These are phyloP conservation scores for Ostrea edulis DNA, from an alignment of 1,140 invertebrate species.

Conservation along the genomic window DNA sequence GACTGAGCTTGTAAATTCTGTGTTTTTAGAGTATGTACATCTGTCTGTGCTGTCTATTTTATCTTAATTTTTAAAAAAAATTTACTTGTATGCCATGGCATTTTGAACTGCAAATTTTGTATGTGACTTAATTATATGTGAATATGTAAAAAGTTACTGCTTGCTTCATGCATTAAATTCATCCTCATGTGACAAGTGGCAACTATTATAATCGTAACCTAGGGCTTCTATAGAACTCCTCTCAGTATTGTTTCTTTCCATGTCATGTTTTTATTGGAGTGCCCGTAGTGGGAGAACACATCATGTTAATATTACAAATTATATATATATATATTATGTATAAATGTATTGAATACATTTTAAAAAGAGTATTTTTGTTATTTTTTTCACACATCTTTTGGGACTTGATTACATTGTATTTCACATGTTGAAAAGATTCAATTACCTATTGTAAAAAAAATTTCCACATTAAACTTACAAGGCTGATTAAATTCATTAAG, in stretches of 20 bases:
- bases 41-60: background rate
- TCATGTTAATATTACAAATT: constrained; percentile 33
- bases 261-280: constrained; percentile 22
- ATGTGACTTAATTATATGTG: background rate
- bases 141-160: background rate
- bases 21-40: background rate
- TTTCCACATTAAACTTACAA: constrained; percentile 38
- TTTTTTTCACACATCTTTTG: constrained; percentile 14
- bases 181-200: background rate
- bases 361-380: constrained; percentile 8
- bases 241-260: constrained; percentile 15
- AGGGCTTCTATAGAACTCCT: constrained; percentile 8
- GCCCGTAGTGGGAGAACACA: background rate
- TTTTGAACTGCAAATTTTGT: background rate
- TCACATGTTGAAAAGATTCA: background rate
- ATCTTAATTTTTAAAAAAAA: background rate
- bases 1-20: background rate
- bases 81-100: constrained; percentile 5
- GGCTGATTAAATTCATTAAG: background rate
- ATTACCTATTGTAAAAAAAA: background rate
- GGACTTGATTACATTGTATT: background rate
- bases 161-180: constrained; percentile 11
- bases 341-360: constrained; percentile 37
- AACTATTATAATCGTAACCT: constrained; percentile 13
- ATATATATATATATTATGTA: constrained; percentile 25